Evolutionary conservation across 2,797 vertebrate species (phyloP).

Genomic region (Melanotaenia parkinsoni): DNA sequence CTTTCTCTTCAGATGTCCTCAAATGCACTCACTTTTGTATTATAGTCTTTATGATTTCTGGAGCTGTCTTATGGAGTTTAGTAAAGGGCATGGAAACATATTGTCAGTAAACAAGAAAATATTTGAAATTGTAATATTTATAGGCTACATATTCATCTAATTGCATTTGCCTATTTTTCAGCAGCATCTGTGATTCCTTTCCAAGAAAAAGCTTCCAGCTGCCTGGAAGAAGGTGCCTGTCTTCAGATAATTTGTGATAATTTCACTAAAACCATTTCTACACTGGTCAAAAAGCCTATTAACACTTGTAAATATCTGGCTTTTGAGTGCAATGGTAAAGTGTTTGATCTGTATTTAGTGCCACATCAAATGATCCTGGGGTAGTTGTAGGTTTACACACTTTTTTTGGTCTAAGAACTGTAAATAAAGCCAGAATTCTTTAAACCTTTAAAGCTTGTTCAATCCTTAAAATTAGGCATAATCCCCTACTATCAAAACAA

Average conservation of each 20-base stretch:
- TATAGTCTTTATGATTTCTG: slow-evolving; percentile 13
- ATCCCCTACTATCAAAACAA: neutral
- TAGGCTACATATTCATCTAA: neutral
- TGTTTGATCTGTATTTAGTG: neutral
- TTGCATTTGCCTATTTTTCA: neutral
- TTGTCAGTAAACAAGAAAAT: neutral
- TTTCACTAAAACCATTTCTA: neutral
- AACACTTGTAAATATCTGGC: neutral
- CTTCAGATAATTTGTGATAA: neutral
- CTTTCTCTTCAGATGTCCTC: neutral
- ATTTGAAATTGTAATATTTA: neutral
- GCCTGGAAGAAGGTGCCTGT: neutral
- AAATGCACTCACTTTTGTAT: neutral
- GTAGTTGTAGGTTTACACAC: neutral
- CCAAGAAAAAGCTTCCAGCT: neutral
- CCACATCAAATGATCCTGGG: neutral
- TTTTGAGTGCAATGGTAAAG: neutral
- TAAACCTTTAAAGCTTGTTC: neutral
- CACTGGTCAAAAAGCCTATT: neutral
- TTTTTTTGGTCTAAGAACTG: neutral
- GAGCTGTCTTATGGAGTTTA: neutral
- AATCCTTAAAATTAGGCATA: neutral
- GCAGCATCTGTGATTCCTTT: too few relatives aligned
- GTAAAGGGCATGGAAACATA: neutral
- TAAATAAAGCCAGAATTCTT: neutral